Conservation (phyloP, 1,140 invertebrate genomes). For the Drosophila bocki region DNA sequence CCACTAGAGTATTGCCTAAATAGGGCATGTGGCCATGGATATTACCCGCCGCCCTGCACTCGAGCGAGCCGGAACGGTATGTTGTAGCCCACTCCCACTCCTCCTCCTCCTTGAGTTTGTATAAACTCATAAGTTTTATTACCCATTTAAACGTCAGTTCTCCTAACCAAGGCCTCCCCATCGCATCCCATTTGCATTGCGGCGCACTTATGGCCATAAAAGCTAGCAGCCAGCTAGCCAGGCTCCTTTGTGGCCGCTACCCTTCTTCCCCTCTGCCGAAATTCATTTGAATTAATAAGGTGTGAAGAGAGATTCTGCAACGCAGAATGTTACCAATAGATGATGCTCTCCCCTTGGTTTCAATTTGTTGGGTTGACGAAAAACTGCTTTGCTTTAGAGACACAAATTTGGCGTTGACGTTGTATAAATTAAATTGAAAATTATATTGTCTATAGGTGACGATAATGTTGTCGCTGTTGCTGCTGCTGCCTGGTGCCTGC, state of each 20-base stretch:
- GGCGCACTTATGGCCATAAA: slow-evolving; percentile 29
- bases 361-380: slow-evolving; percentile 2
- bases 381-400: slow-evolving; percentile 15
- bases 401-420: slow-evolving; percentile 49
- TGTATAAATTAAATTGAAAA: slow-evolving; percentile 80
- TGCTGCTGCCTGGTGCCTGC: slow-evolving; percentile 14
- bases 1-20: background rate
- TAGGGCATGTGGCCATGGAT: slow-evolving; percentile 55
- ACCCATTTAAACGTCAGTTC: slow-evolving; percentile 18
- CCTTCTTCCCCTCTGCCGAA: slow-evolving; percentile 6
- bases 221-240: background rate
- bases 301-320: slow-evolving; percentile 41
- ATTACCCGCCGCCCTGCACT: slow-evolving; percentile 56
- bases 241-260: slow-evolving; percentile 1
- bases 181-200: slow-evolving; percentile 17
- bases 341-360: background rate
- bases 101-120: slow-evolving; percentile 13
- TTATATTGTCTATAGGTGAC: slow-evolving; percentile 82
- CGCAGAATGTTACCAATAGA: slow-evolving; percentile 5
- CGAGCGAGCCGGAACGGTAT: slow-evolving; percentile 70
- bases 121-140: slow-evolving; percentile 48
- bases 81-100: slow-evolving; percentile 23
- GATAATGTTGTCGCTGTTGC: slow-evolving; percentile 72
- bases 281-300: slow-evolving; percentile 42
- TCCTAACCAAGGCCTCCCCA: slow-evolving; percentile 37